phyloP scores from a whole-genome alignment of 2,797 vertebrate species.

The Chlorospingus flavigularis region DNA sequence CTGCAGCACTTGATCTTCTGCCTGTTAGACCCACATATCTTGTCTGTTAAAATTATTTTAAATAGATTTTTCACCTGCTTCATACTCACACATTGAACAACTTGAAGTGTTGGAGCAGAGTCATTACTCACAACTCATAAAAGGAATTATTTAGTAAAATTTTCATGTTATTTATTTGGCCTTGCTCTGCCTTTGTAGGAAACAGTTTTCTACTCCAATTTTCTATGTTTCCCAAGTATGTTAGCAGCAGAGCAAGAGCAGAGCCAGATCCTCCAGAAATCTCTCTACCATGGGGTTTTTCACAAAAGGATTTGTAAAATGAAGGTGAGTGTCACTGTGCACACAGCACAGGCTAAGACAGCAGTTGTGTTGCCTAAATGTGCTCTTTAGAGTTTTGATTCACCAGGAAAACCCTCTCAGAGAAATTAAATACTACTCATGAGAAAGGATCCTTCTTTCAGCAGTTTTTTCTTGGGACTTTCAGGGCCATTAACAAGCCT shows the following conservation, averaged over 20 bases:
- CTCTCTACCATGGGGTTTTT: neutral
- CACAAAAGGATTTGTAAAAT: neutral
- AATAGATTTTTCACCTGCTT: neutral
- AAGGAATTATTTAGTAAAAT: neutral
- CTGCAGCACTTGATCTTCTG: neutral
- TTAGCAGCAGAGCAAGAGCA: neutral
- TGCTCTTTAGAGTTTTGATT: constrained; percentile 63
- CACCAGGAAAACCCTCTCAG: constrained; percentile 71
- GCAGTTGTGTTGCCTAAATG: constrained; percentile 10
- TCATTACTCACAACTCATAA: neutral
- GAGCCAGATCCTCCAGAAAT: neutral
- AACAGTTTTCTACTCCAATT: neutral
- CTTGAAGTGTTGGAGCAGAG: neutral
- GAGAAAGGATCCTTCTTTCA: constrained; percentile 79
- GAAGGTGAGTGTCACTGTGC: neutral
- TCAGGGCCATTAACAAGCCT: constrained; percentile 70
- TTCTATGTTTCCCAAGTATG: neutral
- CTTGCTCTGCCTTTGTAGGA: neutral
- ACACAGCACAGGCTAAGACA: neutral
- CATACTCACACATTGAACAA: neutral
- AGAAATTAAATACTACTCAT: constrained; percentile 84
- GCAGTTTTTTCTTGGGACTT: constrained; percentile 67
- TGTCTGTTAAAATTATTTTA: neutral
- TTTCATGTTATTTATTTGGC: neutral
- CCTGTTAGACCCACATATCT: neutral